Evolutionary conservation across 2,797 vertebrate species (phyloP).

Genomic region (Liparis tanakae): DNA sequence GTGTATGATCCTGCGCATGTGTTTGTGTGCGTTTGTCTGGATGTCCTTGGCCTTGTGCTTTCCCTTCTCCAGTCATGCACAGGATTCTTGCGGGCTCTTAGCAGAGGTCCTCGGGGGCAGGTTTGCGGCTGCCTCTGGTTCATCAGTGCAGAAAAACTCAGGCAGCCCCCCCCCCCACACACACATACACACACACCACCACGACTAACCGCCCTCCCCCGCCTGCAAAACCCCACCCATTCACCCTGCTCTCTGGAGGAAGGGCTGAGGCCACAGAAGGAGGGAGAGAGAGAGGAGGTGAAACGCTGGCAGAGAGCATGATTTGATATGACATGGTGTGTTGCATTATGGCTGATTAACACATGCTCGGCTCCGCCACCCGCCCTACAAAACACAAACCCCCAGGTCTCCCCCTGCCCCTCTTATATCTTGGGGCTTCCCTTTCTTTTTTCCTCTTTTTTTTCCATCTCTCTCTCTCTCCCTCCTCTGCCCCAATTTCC

Average conservation of each 20-base stretch:
- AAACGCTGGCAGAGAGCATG: constrained; percentile 57
- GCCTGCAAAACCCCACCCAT: constrained; percentile 1
- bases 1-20: constrained; percentile 12
- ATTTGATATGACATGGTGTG: constrained; percentile 73
- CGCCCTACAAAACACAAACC: constrained; percentile 55
- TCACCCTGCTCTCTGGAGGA: constrained; percentile 34
- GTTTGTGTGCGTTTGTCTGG: constrained; percentile 23
- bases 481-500: constrained; percentile 36
- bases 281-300: constrained; percentile 39
- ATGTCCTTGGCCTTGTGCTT: constrained; percentile 66
- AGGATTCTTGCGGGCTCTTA: constrained; percentile 69
- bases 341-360: constrained; percentile 77
- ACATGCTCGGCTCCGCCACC: constrained; percentile 67
- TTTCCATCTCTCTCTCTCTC: not conserved
- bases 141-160: constrained; percentile 72
- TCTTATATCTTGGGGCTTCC: constrained; percentile 43
- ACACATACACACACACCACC: not conserved
- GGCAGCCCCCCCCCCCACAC: not conserved
- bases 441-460: not conserved
- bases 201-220: not conserved
- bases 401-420: constrained; percentile 37
- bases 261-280: constrained; percentile 36
- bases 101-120: constrained; percentile 68
- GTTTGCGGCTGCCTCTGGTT: constrained; percentile 68
- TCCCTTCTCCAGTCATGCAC: constrained; percentile 67